Base-by-base conservation (phyloP, 2,797 vertebrate species). In the Australoheros facetus region DNA sequence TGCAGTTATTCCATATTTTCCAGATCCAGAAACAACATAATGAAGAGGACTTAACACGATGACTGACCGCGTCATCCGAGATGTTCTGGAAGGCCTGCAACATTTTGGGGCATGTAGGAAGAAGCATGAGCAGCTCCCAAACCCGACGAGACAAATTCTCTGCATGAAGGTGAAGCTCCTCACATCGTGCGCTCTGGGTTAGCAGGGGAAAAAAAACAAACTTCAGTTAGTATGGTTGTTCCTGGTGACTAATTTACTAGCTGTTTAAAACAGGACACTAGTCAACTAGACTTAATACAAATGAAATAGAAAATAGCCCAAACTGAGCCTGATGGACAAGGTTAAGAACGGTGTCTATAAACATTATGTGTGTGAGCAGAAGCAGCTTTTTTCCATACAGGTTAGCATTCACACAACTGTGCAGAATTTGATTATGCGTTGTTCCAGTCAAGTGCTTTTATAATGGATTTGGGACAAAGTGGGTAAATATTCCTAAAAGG, bases 101-200 rank as follows among this genome's bases (percentile, higher is more conserved):
- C 98, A 99, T 99, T 93, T 98, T 99, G 90, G 98, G 98, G 92
- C 98, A 99, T 0, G 98, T 99, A 71, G 98, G 98, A 73, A 99
- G 96, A 79, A 99, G 96, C 98, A 99, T 99, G 71, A 99, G 94
- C 19, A 99, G 94, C 88, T 99, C 98, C 98, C 98, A 99, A 17
- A 99, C 98, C 21, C 98, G 96, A 2, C 98, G 96, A 34, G 98
- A 99, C 66, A 99, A 96, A 77, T 99, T 99, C 93, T 99, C 98
- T 3, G 98, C 98, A 0, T 99, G 98, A 85, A 99, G 97, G 92
- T 99, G 98, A 64, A 99, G 97, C 89, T 99, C 98, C 96, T 99
- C 98, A 81, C 97, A 98, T 59, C 96, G 96, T 14, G 94, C 89
- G 28, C 95, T 97, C 98, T 99, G 85, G 3, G 71, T 77, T 32